These are phyloP conservation scores for Phthorimaea operculella DNA, from an alignment of 1,140 invertebrate species.

Conservation along the genomic window DNA sequence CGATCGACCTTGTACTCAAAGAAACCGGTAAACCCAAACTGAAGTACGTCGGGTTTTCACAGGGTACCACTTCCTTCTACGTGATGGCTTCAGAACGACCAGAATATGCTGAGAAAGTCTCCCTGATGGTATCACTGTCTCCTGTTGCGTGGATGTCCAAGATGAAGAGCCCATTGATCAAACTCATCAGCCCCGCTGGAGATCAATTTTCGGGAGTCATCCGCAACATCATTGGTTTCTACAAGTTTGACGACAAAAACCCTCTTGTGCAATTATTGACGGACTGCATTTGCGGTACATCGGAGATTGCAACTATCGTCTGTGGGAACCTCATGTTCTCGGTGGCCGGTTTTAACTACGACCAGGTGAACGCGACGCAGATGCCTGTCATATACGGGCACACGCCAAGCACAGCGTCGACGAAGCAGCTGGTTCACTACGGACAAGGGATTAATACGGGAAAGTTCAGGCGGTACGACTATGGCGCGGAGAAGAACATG, in stretches of 20 bases:
- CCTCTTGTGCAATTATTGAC: constrained; percentile 23
- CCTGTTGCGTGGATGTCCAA: constrained; percentile 70
- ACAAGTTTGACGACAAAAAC: constrained; percentile 6
- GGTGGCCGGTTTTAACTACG: constrained; percentile 67
- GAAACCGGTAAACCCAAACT: constrained; percentile 58
- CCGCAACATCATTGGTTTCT: constrained; percentile 24
- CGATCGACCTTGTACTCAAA: constrained; percentile 70
- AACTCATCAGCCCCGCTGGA: not conserved
- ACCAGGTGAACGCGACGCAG: constrained; percentile 69
- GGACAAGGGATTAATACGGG: constrained; percentile 72
- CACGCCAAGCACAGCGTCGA: constrained; percentile 82
- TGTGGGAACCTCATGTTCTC: constrained; percentile 71
- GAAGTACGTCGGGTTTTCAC: constrained; percentile 69
- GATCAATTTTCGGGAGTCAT: constrained; percentile 10
- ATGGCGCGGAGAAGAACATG: constrained; percentile 43
- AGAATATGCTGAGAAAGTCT: constrained; percentile 71
- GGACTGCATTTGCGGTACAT: constrained; percentile 42
- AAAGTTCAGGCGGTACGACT: constrained; percentile 72
- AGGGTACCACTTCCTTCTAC: constrained; percentile 53
- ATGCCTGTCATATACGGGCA: constrained; percentile 78
- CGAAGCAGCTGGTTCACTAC: constrained; percentile 80
- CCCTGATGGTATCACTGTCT: constrained; percentile 69
- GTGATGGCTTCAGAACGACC: constrained; percentile 68
- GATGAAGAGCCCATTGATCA: constrained; percentile 60
- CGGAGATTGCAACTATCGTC: constrained; percentile 62